Conservation (phyloP, 92 coral and sea anemone genomes). For the Palythoa grandiflora region DNA sequence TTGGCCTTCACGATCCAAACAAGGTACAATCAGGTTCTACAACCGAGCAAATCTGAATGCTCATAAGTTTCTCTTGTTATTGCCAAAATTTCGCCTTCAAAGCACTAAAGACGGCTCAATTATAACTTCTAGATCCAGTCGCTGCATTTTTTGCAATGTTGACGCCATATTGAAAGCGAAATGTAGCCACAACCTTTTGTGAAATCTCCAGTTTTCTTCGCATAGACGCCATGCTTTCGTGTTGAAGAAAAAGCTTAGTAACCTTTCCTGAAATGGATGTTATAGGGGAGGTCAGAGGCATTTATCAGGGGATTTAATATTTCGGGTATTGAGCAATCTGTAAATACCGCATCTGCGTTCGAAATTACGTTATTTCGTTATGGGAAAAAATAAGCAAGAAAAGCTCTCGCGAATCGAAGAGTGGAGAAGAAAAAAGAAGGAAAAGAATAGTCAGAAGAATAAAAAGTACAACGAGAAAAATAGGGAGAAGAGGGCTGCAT, state of each 20-base stretch:
- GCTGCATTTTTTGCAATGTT: constrained; percentile 41
- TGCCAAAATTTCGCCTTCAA: constrained; percentile 21
- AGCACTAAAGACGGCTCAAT: background rate
- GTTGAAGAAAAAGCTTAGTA: constrained; percentile 35
- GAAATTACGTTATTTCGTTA: background rate
- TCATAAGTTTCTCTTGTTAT: constrained; percentile 39
- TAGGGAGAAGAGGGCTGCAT: background rate
- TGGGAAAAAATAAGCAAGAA: constrained; percentile 1
- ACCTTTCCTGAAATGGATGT: constrained; percentile 39
- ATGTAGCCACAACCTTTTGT: constrained; percentile 13
- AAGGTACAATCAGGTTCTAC: constrained; percentile 42
- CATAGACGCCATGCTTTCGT: constrained; percentile 37
- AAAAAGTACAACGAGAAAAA: constrained; percentile 13
- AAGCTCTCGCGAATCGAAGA: constrained; percentile 35
- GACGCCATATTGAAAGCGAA: constrained; percentile 43
- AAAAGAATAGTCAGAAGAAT: background rate
- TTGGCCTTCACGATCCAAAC: constrained; percentile 40
- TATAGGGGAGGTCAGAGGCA: constrained; percentile 38
- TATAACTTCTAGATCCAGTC: constrained; percentile 26
- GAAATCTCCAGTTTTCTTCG: constrained; percentile 3
- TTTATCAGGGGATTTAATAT: constrained; percentile 37
- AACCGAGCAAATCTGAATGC: constrained; percentile 44
- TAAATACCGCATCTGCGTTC: constrained; percentile 39
- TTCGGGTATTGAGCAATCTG: constrained; percentile 47
- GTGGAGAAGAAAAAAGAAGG: constrained; percentile 33